Evolutionary conservation across 2,888 invertebrate genomes (phyloP).

Genomic region (Anthophora plumipes): DNA sequence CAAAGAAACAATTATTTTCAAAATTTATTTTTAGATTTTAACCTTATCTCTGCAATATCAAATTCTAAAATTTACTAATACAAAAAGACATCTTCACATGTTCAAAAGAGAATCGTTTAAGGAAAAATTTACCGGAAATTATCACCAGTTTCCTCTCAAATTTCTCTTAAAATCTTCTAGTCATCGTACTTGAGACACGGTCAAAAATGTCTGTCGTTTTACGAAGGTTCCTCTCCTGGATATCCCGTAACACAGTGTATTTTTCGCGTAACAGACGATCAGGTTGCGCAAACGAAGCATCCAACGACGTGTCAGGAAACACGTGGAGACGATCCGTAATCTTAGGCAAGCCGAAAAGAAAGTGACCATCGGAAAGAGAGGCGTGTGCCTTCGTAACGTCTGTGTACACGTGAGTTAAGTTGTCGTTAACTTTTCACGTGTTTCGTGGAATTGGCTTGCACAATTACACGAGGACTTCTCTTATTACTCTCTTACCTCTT

Average conservation of each 20-base stretch:
- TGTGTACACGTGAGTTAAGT: conserved; percentile 68
- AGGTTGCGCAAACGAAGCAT: conserved; percentile 50
- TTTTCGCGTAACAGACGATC: conserved; percentile 1
- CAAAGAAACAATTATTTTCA: too few species aligned
- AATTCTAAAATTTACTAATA: too few species aligned
- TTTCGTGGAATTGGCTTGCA: conserved; percentile 63
- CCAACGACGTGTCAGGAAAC: conserved; percentile 72
- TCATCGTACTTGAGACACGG: too few species aligned
- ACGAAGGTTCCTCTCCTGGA: background rate
- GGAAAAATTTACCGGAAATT: too few species aligned
- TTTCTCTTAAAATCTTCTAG: too few species aligned
- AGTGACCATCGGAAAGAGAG: conserved; percentile 74
- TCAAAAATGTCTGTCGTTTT: too few species aligned
- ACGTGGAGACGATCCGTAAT: conserved; percentile 73
- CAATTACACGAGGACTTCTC: conserved; percentile 46
- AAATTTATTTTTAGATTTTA: too few species aligned
- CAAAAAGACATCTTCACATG: too few species aligned
- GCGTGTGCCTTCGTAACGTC: conserved; percentile 71
- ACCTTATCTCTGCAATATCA: too few species aligned
- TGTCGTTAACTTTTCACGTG: conserved; percentile 68
- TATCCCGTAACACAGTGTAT: conserved; percentile 8
- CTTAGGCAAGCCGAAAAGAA: conserved; percentile 79
- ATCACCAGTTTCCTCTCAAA: too few species aligned
- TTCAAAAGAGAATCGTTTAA: too few species aligned
- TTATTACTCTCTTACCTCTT: conserved; percentile 1